A percentile compares a stretch with the other conserved stretches of the same genome.
Conservation (phyloP, 2,888 invertebrate genomes). For the Stenurella melanura region DNA sequence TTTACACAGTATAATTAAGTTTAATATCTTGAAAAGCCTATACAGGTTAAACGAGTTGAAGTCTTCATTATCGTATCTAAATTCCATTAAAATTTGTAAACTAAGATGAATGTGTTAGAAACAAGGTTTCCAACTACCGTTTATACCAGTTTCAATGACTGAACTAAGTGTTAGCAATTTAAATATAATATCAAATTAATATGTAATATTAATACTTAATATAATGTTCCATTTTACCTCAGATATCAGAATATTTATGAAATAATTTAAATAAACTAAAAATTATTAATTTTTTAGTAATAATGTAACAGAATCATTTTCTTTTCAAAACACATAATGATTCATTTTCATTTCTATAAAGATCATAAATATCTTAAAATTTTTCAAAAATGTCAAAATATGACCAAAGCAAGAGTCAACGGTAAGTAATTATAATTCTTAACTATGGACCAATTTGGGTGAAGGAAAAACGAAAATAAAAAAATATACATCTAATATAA, state of each 20-base stretch:
- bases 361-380: too few species aligned
- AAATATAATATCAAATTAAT: too few species aligned
- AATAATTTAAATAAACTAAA: not conserved
- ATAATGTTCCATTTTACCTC: too few species aligned
- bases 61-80: constrained; percentile 24
- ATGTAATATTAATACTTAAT: too few species aligned
- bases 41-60: constrained; percentile 12
- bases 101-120: constrained; percentile 30
- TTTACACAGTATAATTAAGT: constrained; percentile 24
- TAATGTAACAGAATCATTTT: too few species aligned
- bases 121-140: constrained; percentile 33
- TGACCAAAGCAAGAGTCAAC: too few species aligned
- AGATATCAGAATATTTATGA: not conserved
- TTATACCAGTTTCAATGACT: not conserved
- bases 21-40: not conserved
- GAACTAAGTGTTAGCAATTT: not conserved
- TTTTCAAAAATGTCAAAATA: too few species aligned
- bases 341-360: too few species aligned
- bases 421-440: too few species aligned
- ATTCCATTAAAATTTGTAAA: constrained; percentile 34
- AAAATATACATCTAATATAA: constrained; percentile 39
- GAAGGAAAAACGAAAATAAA: constrained; percentile 16
- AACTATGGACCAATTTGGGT: not conserved
- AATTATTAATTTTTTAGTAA: not conserved
- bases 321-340: too few species aligned